phyloP scores from a whole-genome alignment of 2,797 vertebrate genomes.

The Octomys mimax region DNA sequence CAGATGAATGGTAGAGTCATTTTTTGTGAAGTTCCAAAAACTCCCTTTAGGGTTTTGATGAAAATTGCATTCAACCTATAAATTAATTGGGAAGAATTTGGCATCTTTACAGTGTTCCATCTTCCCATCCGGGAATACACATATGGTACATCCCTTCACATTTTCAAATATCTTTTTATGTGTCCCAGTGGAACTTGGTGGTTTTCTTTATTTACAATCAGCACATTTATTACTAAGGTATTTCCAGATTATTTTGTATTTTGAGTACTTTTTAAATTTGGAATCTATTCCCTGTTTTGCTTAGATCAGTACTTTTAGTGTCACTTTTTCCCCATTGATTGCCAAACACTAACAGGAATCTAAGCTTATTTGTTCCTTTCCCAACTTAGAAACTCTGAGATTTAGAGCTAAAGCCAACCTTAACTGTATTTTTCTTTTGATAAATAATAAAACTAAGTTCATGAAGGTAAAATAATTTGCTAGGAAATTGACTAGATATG shows the following conservation, averaged over 20 bases:
- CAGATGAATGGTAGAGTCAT: constrained; percentile 64
- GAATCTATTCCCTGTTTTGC: constrained; percentile 5
- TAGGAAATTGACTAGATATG: neutral
- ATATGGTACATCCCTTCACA: neutral
- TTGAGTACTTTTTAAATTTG: neutral
- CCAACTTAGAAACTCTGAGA: constrained; percentile 38
- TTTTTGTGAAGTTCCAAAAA: constrained; percentile 61
- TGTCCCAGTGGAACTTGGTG: constrained; percentile 15
- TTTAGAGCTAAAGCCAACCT: constrained; percentile 7
- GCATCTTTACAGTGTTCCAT: constrained; percentile 41
- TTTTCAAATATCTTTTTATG: constrained; percentile 39
- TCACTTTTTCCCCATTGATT: constrained; percentile 31
- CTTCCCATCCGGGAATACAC: constrained; percentile 52
- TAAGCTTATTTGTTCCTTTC: constrained; percentile 48
- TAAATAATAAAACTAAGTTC: constrained; percentile 17
- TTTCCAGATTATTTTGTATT: constrained; percentile 65
- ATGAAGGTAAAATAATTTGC: neutral
- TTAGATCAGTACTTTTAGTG: constrained; percentile 57
- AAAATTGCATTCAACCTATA: constrained; percentile 73
- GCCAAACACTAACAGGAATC: constrained; percentile 65
- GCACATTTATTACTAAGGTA: constrained; percentile 46
- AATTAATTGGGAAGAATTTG: constrained; percentile 77
- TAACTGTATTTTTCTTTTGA: constrained; percentile 55
- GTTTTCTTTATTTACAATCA: constrained; percentile 52
- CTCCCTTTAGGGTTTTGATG: constrained; percentile 72